Evolutionary conservation across 2,888 invertebrate genomes (phyloP), one percentile per base, ranked within the genome.

Genomic region (Thymelicus sylvestris): DNA sequence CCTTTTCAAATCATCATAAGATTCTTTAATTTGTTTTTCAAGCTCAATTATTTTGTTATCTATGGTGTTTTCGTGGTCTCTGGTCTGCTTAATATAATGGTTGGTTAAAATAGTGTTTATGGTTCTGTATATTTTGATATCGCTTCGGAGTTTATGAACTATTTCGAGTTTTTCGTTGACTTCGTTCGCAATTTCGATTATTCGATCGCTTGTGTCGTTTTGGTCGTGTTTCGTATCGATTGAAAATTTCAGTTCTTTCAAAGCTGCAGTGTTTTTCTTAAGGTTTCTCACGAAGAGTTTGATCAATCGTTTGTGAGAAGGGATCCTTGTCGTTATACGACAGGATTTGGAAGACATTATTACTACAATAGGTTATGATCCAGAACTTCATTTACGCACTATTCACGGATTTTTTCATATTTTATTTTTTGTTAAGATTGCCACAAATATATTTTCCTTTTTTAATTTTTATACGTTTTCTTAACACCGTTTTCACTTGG

Each of bases 21-120:
- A 91, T 68, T 84, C 74, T 73, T 83, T 82, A 12, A 92, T 87
- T 83, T 91, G 84, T 15, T 80, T 80, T 81, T 93, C 88, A 1
- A 93, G 72, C 73, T 87, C 87, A 0, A 91, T 77, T 19, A 93
- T 88, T 83, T 92, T 93, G 0, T 75, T 76, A 72, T 89, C 88
- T 10, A 92, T 87, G 38, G 79, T 83, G 48, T 82, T 86, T 73
- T 93, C 93, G 72, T 92, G 89, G 39, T 92, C 86, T 79, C 81
- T 86, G 0, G 91, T 93, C 62, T 89, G 84, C 80, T 92, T 93
- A 57, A 93, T 86, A 15, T 93, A 93, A 75, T 93, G 92, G 59
- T 93, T 92, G 0, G 92, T 92, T n/a, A 93, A 67, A 13, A 93
- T 89, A 0, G 93, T 92, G 71, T 93, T 93, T 2, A 93, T 89